Conservation (phyloP, 2,888 invertebrate genomes). For the Scaptomyza flava region DNA sequence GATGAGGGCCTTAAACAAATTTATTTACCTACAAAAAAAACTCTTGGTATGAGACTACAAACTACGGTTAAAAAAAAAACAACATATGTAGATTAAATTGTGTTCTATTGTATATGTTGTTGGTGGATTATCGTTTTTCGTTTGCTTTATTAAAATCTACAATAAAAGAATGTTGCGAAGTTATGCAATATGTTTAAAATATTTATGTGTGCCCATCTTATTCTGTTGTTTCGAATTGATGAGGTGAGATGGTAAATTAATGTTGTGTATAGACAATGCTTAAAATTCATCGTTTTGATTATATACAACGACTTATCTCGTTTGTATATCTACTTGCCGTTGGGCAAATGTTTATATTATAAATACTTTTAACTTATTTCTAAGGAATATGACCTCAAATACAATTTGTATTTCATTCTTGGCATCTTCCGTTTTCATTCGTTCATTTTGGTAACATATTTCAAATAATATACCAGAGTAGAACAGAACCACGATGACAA, state of each 20-base stretch:
- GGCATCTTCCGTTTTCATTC: constrained; percentile 1
- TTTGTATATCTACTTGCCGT: constrained; percentile 12
- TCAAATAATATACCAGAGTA: constrained; percentile 40
- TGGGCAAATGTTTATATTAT: constrained; percentile 19
- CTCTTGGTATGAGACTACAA: constrained; percentile 39
- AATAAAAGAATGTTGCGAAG: constrained; percentile 52
- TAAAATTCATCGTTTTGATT: constrained; percentile 13
- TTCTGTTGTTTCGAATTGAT: not conserved
- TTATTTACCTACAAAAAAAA: constrained; percentile 68
- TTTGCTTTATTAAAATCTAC: constrained; percentile 28
- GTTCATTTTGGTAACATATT: constrained; percentile 37
- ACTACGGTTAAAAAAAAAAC: constrained; percentile 61
- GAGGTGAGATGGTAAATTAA: not conserved
- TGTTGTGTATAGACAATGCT: constrained; percentile 1
- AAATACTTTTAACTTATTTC: constrained; percentile 37
- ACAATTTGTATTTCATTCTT: constrained; percentile 18
- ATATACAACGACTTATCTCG: constrained; percentile 6
- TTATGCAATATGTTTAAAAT: constrained; percentile 31
- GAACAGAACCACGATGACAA: constrained; percentile 19
- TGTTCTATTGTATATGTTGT: constrained; percentile 27
- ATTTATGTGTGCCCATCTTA: not conserved
- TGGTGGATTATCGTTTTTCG: constrained; percentile 52
- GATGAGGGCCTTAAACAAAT: constrained; percentile 44
- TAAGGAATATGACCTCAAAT: constrained; percentile 26
- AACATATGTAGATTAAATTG: constrained; percentile 30